phyloP scores from a whole-genome alignment of 2,888 invertebrate genomes.

The Gerosis bhagava region DNA sequence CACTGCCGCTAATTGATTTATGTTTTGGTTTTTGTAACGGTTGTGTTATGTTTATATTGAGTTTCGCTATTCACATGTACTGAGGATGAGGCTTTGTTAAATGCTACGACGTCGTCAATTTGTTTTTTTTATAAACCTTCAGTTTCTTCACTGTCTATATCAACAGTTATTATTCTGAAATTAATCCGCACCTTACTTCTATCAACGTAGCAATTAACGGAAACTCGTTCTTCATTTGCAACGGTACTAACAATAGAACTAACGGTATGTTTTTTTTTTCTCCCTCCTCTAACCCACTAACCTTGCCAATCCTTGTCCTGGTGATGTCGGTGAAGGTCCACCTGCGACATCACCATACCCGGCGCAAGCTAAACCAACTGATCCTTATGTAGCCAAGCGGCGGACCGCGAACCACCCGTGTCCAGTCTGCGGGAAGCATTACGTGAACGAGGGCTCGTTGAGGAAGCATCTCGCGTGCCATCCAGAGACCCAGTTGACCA shows the following conservation, averaged over 20 bases:
- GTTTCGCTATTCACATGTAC: slow-evolving; percentile 41
- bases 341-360: slow-evolving; percentile 85
- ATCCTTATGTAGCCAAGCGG: slow-evolving; percentile 95
- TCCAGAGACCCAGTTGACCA: slow-evolving; percentile 94
- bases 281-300: slow-evolving; percentile 69
- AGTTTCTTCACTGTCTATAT: not conserved
- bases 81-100: slow-evolving; percentile 37
- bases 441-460: slow-evolving; percentile 96
- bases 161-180: too few relatives aligned
- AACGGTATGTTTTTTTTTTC: slow-evolving; percentile 61
- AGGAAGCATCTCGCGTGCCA: slow-evolving; percentile 96
- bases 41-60: slow-evolving; percentile 33
- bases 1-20: slow-evolving; percentile 55
- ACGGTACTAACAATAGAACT: slow-evolving; percentile 58
- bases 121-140: too few relatives aligned
- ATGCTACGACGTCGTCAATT: too few relatives aligned
- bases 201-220: slow-evolving; percentile 27
- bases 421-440: slow-evolving; percentile 97
- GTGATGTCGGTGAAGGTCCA: slow-evolving; percentile 76
- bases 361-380: slow-evolving; percentile 82
- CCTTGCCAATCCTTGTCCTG: slow-evolving; percentile 65
- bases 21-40: slow-evolving; percentile 39
- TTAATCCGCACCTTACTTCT: too few relatives aligned
- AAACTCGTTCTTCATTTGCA: slow-evolving; percentile 42
- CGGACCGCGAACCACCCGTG: slow-evolving; percentile 97